A percentile compares a stretch with the other conserved stretches of the same genome.
These are phyloP conservation scores for Leucophenga montana DNA, from an alignment of 2,888 invertebrate species.

Conservation along the genomic window DNA sequence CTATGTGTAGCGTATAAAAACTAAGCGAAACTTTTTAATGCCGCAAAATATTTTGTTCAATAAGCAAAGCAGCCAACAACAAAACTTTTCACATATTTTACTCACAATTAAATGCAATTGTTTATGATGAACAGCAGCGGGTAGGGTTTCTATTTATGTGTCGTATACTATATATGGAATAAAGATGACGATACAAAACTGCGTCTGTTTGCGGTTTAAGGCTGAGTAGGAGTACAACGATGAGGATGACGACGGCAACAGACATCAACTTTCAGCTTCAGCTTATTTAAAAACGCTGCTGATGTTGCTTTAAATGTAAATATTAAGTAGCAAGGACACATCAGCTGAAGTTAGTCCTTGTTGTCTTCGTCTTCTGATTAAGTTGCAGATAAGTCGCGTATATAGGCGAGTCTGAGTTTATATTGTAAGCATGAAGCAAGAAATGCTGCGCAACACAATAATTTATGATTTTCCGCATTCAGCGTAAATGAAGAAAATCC, in stretches of 20 bases:
- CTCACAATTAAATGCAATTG: slow-evolving; percentile 66
- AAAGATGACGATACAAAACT: no score
- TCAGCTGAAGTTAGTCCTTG: slow-evolving; percentile 1
- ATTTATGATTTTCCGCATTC: slow-evolving; percentile 59
- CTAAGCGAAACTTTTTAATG: slow-evolving; percentile 26
- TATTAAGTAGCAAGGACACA: background rate
- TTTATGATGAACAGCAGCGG: slow-evolving; percentile 31
- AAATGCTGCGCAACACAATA: slow-evolving; percentile 38
- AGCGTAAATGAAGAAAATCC: slow-evolving; percentile 66
- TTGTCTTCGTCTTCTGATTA: background rate
- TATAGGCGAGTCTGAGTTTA: background rate
- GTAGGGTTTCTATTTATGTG: background rate
- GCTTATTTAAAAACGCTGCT: slow-evolving; percentile 4
- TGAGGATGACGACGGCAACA: background rate
- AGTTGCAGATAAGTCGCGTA: background rate
- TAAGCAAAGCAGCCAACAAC: slow-evolving; percentile 22
- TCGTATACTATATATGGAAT: background rate
- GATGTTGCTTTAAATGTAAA: background rate
- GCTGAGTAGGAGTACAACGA: background rate
- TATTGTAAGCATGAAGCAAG: background rate
- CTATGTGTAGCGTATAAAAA: no score
- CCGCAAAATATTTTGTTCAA: slow-evolving; percentile 1
- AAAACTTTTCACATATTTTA: slow-evolving; percentile 66
- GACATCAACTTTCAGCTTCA: background rate
- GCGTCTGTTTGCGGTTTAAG: background rate